Evolutionary conservation across 2,888 invertebrate genomes (phyloP).

Genomic region (Chaetogeoica ovagalla): DNA sequence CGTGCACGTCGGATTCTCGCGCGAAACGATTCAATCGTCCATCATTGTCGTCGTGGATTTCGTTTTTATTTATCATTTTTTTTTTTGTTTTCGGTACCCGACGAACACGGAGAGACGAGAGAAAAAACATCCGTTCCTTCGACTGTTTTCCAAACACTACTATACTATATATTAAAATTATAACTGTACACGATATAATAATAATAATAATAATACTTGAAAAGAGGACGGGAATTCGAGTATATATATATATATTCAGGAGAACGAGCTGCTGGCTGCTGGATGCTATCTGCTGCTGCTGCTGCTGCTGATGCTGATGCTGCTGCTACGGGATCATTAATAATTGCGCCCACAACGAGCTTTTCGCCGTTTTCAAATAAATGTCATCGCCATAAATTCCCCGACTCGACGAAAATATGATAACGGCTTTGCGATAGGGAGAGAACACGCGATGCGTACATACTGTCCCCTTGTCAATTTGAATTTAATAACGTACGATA

Average conservation of each 20-base stretch:
- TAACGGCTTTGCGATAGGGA: slow-evolving; percentile 19
- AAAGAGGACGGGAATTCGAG: background rate
- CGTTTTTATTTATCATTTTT: no score
- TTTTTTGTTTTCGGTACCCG: no score
- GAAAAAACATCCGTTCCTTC: no score
- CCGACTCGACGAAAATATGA: slow-evolving; percentile 44
- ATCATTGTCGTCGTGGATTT: no score
- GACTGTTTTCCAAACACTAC: no score
- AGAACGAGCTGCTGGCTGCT: background rate
- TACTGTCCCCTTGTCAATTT: slow-evolving; percentile 38
- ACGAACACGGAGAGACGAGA: no score
- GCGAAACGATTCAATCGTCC: no score
- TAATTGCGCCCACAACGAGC: slow-evolving; percentile 39
- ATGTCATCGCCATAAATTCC: slow-evolving; percentile 50
- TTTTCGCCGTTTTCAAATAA: slow-evolving; percentile 51
- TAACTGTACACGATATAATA: no score
- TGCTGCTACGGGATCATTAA: slow-evolving; percentile 33
- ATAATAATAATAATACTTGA: no score
- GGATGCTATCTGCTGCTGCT: background rate
- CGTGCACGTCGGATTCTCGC: no score
- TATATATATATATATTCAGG: background rate
- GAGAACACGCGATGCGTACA: background rate
- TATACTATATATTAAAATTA: no score
- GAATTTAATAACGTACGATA: slow-evolving; percentile 35
- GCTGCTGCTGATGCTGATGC: no score